Evolutionary conservation across 2,888 invertebrate genomes (phyloP), one percentile per base, ranked within the genome.

Genomic region (Apotomis capreana): DNA sequence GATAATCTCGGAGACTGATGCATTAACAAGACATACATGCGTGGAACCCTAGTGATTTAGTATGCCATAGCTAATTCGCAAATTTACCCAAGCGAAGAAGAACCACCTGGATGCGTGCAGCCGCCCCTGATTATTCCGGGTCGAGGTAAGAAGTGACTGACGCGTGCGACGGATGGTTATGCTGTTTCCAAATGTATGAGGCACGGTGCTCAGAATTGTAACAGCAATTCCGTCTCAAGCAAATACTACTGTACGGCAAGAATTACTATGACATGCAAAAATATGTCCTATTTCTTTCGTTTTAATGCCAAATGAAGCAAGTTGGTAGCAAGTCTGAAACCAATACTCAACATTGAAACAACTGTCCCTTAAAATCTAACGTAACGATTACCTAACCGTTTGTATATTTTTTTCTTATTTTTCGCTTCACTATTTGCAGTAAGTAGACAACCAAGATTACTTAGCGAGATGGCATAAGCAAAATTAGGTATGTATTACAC

Each of bases 111-210:
- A 69, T 61, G 5, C 49, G 13, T 10, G 55, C 49, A 62, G 12
- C 49, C 57, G 46, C 37, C 57, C 37, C 12, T 51, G 62, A 49
- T 61, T 68, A 69, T 69, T 69, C 69, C 61, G 54, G 40, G 9
- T 40, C 10, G 36, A 46, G 61, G 62, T 69, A 69, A 69, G 69
- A 69, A 36, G 5, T 46, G 5, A 9, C 44, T 52, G 60, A 60
- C 52, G 68, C 68, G 49, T 49, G 55, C 69, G 55, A 69, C 57
- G 54, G 46, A 68, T 46, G 0, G 15, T 49, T 58, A 37, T 46
- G 54, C 52, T 63, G 62, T 44, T 69, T 37, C 49, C 62, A 69
- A 69, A 69, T 69, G 69, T 62, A 69, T 57, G 69, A 57, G 13
- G 26, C 57, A 46, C 55, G 36, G 49, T 52, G 8, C 62, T 55